Evolutionary conservation across 2,797 vertebrate genomes (phyloP), one percentile per base, ranked within the genome.

Genomic region (Rallus crepitans): DNA sequence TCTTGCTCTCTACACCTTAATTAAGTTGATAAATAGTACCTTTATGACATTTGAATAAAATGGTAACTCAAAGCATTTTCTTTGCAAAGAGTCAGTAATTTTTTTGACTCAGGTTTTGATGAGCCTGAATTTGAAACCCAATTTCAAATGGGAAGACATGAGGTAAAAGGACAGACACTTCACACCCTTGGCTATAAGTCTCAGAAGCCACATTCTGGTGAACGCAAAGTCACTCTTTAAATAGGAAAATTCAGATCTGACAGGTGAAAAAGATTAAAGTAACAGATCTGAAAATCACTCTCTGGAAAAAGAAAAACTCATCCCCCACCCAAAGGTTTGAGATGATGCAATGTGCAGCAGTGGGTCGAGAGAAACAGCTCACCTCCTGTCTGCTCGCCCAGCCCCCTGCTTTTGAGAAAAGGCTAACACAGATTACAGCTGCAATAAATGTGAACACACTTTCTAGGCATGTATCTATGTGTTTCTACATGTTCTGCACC

Each of bases 91-190:
- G 78, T 87, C 78, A 18, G 60, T 95, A 56, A 94, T 94, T 87
- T 91, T 68, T 61, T 66, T 53, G 75, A 85, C 78, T 96, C 53
- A 25, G 39, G 48, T 82, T 96, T 93, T 87, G 61, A 80, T 82
- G 53, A 94, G 87, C 45, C 48, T 4, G 2, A 50, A 33, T 85
- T 83, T 83, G 82, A 89, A 89, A 73, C 47, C 25, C 52, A 15
- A 12, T 35, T 82, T 45, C 42, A 79, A 42, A 60, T 80, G 81
- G 81, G 90, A 63, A 72, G 72, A 31, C 68, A 48, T 15, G 45
- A 91, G 35, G 75, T 25, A 37, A 82, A 82, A 89, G 39, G 47
- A 76, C 87, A 77, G 35, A 75, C 31, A 21, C 17, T n/a, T 90
- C 42, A 42, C 35, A 24, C 1, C 0, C 76, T 56, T 50, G 64